Conservation (phyloP, 2,113 vertebrate species). For the Shinisaurus crocodilurus region DNA sequence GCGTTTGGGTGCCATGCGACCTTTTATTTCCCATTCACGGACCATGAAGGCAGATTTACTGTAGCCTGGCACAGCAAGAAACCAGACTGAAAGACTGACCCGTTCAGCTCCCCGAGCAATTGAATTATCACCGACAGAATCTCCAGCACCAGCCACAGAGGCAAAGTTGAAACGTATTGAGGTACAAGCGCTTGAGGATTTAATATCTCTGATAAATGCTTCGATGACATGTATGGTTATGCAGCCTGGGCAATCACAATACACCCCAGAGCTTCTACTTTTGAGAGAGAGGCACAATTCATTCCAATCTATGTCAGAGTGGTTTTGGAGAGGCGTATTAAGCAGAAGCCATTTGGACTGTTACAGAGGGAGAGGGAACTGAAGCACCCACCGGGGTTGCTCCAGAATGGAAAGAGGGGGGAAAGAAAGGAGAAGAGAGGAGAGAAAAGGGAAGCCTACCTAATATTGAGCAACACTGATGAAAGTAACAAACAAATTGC, state of each 20-base stretch:
- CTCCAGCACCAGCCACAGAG: constrained; percentile 68
- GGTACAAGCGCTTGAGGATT: constrained; percentile 72
- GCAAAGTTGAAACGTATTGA: constrained; percentile 73
- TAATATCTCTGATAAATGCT: constrained; percentile 79
- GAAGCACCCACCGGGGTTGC: constrained; percentile 29
- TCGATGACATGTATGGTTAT: constrained; percentile 69
- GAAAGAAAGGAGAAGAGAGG: constrained; percentile 26
- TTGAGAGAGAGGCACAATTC: constrained; percentile 67
- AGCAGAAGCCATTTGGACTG: constrained; percentile 69
- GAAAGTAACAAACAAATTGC: neutral
- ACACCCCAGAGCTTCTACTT: constrained; percentile 78
- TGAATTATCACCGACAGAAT: constrained; percentile 74
- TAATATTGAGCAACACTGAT: neutral
- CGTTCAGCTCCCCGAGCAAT: constrained; percentile 64
- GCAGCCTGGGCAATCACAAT: constrained; percentile 76
- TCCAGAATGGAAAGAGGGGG: constrained; percentile 41
- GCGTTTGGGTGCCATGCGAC: accelerated
- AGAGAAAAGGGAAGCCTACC: neutral
- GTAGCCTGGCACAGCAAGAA: neutral
- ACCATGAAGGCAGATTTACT: constrained; percentile 29
- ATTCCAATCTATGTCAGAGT: constrained; percentile 73
- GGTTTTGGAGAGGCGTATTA: constrained; percentile 62
- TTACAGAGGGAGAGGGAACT: constrained; percentile 60
- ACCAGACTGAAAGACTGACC: constrained; percentile 36
- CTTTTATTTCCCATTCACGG: constrained; percentile 23